Percentiles rank a stretch among this genome's conserved stretches.
Evolutionary conservation across 2,797 vertebrate genomes (phyloP).

Genomic region (Distichodus sexfasciatus): DNA sequence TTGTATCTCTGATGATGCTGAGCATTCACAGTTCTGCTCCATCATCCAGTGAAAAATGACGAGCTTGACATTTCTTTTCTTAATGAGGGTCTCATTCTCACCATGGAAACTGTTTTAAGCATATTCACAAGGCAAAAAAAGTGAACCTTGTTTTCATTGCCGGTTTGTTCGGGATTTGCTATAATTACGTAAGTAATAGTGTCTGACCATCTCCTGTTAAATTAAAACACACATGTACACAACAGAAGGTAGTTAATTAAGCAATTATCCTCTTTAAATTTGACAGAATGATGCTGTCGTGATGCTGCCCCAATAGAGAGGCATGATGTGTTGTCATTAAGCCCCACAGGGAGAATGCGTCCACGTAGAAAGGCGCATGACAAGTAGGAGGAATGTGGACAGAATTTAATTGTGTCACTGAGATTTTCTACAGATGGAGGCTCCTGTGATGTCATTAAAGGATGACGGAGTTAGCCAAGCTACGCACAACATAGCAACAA

Average conservation of each 20-base stretch:
- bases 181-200: background rate
- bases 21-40: background rate
- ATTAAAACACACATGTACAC: conserved; percentile 5
- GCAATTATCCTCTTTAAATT: background rate
- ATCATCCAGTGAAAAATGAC: background rate
- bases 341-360: background rate
- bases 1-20: background rate
- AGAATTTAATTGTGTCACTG: conserved; percentile 10
- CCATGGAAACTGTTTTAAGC: background rate
- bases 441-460: conserved; percentile 39
- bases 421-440: conserved; percentile 10
- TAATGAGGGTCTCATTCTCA: background rate
- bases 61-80: background rate
- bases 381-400: background rate
- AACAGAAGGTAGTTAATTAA: background rate
- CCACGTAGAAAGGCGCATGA: background rate
- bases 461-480: conserved; percentile 19
- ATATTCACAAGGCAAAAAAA: background rate
- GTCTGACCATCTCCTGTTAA: background rate
- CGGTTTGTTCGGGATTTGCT: background rate
- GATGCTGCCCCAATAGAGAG: too few species aligned
- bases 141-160: background rate
- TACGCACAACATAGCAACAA: conserved; percentile 33
- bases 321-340: background rate
- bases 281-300: too few species aligned